phyloP scores from a whole-genome alignment of 2,797 vertebrate species.

The Notolabrus celidotus region DNA sequence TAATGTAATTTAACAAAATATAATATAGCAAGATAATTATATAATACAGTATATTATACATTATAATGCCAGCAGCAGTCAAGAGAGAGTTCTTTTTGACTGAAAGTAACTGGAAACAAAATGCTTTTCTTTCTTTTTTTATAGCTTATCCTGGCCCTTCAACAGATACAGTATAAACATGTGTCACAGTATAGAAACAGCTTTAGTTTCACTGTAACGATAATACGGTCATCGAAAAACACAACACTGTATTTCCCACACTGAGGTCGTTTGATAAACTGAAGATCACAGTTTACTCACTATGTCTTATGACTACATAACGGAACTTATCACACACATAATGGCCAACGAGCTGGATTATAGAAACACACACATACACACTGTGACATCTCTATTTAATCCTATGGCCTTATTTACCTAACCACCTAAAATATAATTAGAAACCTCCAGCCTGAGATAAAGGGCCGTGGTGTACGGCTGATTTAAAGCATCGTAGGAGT shows the following conservation, averaged over 20 bases:
- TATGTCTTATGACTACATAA: constrained; percentile 14
- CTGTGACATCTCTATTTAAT: constrained; percentile 60
- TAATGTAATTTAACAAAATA: too few relatives aligned
- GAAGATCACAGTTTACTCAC: too few relatives aligned
- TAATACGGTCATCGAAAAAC: not conserved
- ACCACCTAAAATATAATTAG: constrained; percentile 68
- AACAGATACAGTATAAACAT: too few relatives aligned
- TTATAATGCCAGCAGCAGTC: too few relatives aligned
- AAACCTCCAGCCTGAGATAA: constrained; percentile 64
- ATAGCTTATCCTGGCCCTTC: too few relatives aligned
- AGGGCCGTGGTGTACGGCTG: constrained; percentile 61
- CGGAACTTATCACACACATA: constrained; percentile 49
- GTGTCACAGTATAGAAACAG: not conserved
- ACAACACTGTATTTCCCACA: not conserved
- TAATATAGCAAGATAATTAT: too few relatives aligned
- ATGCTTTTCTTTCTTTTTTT: too few relatives aligned
- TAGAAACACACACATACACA: constrained; percentile 33
- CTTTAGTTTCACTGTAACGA: not conserved
- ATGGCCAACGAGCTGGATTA: constrained; percentile 42
- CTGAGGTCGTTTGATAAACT: constrained; percentile 11
- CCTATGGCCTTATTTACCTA: constrained; percentile 53
- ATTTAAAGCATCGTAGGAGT: constrained; percentile 69
- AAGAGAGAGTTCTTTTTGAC: too few relatives aligned
- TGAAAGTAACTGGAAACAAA: too few relatives aligned
- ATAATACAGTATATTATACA: too few relatives aligned